Base-by-base conservation (phyloP, 2,888 invertebrate genomes). In the Plagodis pulveraria region DNA sequence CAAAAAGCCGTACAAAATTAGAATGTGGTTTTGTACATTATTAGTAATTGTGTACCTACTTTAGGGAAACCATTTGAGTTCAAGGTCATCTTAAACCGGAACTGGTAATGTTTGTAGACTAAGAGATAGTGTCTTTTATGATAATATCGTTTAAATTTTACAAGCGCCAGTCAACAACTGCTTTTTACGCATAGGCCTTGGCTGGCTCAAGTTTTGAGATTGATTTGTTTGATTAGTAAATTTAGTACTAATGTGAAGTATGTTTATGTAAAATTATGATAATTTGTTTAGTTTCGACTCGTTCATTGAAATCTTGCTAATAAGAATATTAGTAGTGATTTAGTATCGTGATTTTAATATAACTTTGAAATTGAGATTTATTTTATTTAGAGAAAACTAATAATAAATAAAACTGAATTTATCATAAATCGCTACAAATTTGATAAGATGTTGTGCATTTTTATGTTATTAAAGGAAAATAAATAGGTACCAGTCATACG, bases 31-130 rank as follows among this genome's bases (percentile, higher is more conserved):
- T 59, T 44, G 47, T 40, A 10, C 11, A 32, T 6, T 48, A 49
- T 56, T 44, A 12, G 41, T 57, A 42, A 46, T 34, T 40, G 38
- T 12, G 64, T 58, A 67, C 67, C 60, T 62, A 59, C 65, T 75
- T 77, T 71, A 63, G 62, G 65, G 60, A 67, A 70, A 64, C 63
- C 32, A 54, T 59, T 62, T 47, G 70, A 77, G 77, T 77, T 77
- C 77, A 77, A 77, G 77, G 77, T 56, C 65, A 11, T 0, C 9
- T 12, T 53, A 34, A 63, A 69, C 68, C 71, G 76, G 71, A 77
- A 73, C 76, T 65, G 65, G 65, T 65, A 55, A 41, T 34, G 41
- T n/a, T 57, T 41, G 43, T 72, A 75, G 73, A 12, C 62, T 8
- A 45, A 54, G 63, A 69, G 66, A 54, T 48, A 54, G 53, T 22